Evolutionary conservation across 2,113 vertebrate species (phyloP).

Genomic region (Barbus barbus): DNA sequence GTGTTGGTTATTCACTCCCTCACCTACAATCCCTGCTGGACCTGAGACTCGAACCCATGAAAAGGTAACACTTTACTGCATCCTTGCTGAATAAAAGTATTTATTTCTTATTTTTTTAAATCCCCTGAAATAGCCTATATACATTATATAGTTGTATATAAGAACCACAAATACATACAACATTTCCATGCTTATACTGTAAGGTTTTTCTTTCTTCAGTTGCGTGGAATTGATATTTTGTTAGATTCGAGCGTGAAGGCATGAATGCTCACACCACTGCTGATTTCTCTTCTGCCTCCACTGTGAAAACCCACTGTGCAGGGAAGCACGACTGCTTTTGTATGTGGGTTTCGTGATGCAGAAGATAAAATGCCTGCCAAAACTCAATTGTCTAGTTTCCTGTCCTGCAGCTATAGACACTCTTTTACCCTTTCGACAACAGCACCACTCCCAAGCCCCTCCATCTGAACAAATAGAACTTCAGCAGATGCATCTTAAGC

Average conservation of each 20-base stretch:
- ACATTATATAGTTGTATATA: neutral
- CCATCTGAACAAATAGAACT: slow-evolving; percentile 30
- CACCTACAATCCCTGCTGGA: too few species aligned
- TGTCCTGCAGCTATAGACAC: slow-evolving; percentile 26
- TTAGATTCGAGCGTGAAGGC: slow-evolving; percentile 7
- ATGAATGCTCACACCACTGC: slow-evolving; percentile 34
- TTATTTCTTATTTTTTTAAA: too few species aligned
- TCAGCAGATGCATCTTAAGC: slow-evolving; percentile 39
- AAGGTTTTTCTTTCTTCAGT: neutral
- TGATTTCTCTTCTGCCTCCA: slow-evolving; percentile 47
- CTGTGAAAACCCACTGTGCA: slow-evolving; percentile 50
- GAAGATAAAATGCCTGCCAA: slow-evolving; percentile 35
- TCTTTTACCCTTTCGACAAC: slow-evolving; percentile 17
- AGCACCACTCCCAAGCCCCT: slow-evolving; percentile 15
- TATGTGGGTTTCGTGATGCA: slow-evolving; percentile 23
- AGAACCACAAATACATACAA: neutral
- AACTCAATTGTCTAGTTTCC: slow-evolving; percentile 26
- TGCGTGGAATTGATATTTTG: slow-evolving; percentile 32
- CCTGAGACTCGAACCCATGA: too few species aligned
- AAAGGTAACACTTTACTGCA: too few species aligned
- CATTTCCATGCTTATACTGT: neutral
- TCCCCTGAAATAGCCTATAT: too few species aligned
- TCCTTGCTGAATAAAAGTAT: too few species aligned
- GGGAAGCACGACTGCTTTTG: slow-evolving; percentile 34
- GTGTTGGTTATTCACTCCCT: too few species aligned